Evolutionary conservation across 2,888 invertebrate genomes (phyloP), one percentile per base, ranked within the genome.

Genomic region (Protonemura montana): DNA sequence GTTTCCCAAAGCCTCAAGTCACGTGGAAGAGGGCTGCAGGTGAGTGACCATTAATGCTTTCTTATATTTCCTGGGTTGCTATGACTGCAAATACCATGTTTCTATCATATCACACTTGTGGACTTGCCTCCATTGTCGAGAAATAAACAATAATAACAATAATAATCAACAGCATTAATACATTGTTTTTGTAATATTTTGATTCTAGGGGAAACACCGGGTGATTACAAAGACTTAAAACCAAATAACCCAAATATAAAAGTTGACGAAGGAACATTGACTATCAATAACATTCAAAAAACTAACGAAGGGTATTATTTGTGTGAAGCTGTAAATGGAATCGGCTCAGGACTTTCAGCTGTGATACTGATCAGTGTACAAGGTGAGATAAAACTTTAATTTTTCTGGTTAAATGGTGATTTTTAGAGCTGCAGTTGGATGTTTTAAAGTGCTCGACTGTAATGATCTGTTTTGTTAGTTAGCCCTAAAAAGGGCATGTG

Each of bases 1-100:
- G 98, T 90, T 98, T 98, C 93, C 98, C 98, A 88, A 97, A 97
- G 93, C 98, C 98, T 89, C 95, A 96, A 91, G 97, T 98, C 83
- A 97, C 97, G 89, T 98, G 98, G 98, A 98, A 98, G 93, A 96
- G 97, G 94, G 98, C 98, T 91, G 97, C 97, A 93, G 98, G 98
- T 97, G 93, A 91, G 91, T 89, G 84, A n/a, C 59, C 59, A 13
- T 59, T 59, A 7, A 59, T 21, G 7, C 59, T 59, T 59, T 29
- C 1, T 41, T 41, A 26, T 25, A 13, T 13, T 84, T 83, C 26
- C 6, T 28, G 7, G 5, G 41, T 27, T 76, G 59, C 26, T 30
- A 85, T 85, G 86, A 82, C 80, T 26, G 77, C 83, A 29, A 26
- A 86, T 87, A n/a, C 86, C 77, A 29, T 76, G 30, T 6, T 76